A percentile compares a stretch with the other conserved stretches of the same genome.
These are phyloP conservation scores for Electrophaes corylata DNA, from an alignment of 2,888 invertebrate genomes.

Conservation along the genomic window DNA sequence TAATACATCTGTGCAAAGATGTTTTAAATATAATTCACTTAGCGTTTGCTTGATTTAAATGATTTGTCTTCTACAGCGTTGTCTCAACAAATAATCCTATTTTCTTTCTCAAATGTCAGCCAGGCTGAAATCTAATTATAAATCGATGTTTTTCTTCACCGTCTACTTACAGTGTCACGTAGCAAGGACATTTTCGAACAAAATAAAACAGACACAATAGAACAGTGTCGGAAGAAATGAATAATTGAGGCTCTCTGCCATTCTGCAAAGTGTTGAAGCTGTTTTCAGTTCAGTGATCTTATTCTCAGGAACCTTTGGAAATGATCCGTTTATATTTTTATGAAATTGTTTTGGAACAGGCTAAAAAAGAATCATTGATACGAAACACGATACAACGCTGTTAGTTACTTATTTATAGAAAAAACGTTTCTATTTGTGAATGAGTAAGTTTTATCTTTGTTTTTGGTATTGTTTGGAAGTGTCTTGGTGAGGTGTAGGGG, in stretches of 20 bases:
- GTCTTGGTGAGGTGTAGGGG: too few relatives aligned
- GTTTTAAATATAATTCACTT: too few relatives aligned
- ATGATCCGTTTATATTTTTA: background rate
- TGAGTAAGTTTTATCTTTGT: background rate
- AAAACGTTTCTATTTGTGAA: background rate
- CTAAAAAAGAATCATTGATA: background rate
- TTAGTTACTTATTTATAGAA: background rate
- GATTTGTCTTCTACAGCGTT: too few relatives aligned
- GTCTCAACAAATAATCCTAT: too few relatives aligned
- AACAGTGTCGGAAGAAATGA: constrained; percentile 6
- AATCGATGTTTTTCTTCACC: background rate
- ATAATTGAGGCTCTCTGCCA: background rate
- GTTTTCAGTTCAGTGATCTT: constrained; percentile 10
- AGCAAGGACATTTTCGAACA: background rate
- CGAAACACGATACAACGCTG: background rate
- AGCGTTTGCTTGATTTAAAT: too few relatives aligned
- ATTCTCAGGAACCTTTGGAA: background rate
- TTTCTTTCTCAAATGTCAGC: too few relatives aligned
- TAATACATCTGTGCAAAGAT: too few relatives aligned
- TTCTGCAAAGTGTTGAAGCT: constrained; percentile 1
- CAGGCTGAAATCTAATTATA: background rate
- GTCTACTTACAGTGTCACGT: background rate
- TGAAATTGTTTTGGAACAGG: background rate
- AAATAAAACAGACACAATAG: background rate
- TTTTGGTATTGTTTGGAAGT: too few relatives aligned